phyloP scores from a whole-genome alignment of 2,113 vertebrate genomes.

The Gymnobelideus leadbeateri region DNA sequence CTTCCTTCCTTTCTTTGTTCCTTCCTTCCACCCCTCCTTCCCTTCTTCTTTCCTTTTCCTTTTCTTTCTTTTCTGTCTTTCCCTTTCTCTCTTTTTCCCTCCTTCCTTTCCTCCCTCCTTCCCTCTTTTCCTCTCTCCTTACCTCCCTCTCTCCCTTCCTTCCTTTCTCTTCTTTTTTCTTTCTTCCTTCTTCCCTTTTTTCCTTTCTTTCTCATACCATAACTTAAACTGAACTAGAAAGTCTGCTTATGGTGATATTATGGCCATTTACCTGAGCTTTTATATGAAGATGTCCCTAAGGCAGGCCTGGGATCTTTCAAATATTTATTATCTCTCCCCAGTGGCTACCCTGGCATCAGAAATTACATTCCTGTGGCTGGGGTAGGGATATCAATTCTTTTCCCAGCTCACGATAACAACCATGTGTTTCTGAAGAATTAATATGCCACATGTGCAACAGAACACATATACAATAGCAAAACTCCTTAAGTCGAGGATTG shows the following conservation, averaged over 20 bases:
- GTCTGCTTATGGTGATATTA: not conserved
- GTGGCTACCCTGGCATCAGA: not conserved
- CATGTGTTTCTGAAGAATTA: conserved; percentile 1
- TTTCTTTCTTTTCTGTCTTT: not conserved
- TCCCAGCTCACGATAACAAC: not conserved
- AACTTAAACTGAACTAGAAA: not conserved
- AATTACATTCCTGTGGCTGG: not conserved
- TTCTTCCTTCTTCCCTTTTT: not conserved
- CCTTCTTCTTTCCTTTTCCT: no score
- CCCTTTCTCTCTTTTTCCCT: not conserved
- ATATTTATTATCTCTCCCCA: conserved; percentile 12
- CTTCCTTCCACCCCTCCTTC: no score
- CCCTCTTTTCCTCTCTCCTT: not conserved
- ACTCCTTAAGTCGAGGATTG: conserved; percentile 25
- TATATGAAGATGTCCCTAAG: not conserved
- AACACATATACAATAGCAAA: conserved; percentile 8
- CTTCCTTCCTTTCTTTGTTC: no score
- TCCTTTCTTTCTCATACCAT: not conserved
- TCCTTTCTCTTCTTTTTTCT: not conserved
- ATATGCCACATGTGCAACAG: not conserved
- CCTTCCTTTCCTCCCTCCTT: no score
- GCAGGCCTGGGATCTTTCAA: conserved; percentile 1
- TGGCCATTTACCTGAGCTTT: not conserved
- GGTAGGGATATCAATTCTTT: not conserved
- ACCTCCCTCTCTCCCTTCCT: no score